phyloP scores from a whole-genome alignment of 1,140 invertebrate genomes.

The Steinernema khuongi region DNA sequence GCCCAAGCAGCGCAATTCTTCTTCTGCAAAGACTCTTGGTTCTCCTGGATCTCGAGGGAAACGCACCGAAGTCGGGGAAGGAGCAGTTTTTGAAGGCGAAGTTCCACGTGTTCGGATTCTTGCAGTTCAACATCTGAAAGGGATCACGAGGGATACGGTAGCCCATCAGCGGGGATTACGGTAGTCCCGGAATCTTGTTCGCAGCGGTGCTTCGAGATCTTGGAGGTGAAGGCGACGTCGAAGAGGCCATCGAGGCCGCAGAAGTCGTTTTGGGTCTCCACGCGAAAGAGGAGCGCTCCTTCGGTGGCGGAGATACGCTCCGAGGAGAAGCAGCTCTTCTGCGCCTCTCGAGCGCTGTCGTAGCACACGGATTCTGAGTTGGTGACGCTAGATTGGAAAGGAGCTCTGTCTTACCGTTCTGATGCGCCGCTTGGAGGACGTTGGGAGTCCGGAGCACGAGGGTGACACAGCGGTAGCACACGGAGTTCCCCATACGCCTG shows the following conservation, averaged over 20 bases:
- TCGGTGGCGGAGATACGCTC: slow-evolving; percentile 14
- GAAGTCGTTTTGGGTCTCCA: neutral
- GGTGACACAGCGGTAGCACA: slow-evolving; percentile 20
- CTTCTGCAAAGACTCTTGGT: neutral
- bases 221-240: slow-evolving; percentile 22
- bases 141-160: neutral
- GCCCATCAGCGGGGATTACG: neutral
- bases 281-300: slow-evolving; percentile 23
- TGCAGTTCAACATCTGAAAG: slow-evolving; percentile 27
- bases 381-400: neutral
- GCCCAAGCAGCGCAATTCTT: slow-evolving; percentile 29
- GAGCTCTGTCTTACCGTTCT: slow-evolving; percentile 2
- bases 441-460: slow-evolving; percentile 7
- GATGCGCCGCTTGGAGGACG: slow-evolving; percentile 20
- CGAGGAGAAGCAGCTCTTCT: slow-evolving; percentile 30
- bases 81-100: slow-evolving; percentile 31
- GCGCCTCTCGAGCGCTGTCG: slow-evolving; percentile 22
- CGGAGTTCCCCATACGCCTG: slow-evolving; percentile 18
- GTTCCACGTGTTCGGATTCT: neutral
- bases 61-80: slow-evolving; percentile 29
- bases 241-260: slow-evolving; percentile 24
- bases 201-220: slow-evolving; percentile 26
- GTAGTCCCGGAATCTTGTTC: slow-evolving; percentile 22
- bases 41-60: neutral
- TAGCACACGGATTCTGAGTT: slow-evolving; percentile 33